A percentile compares a stretch with the other conserved stretches of the same genome.
Conservation (phyloP, 2,797 vertebrate genomes). For the Neomorphus geoffroyi region DNA sequence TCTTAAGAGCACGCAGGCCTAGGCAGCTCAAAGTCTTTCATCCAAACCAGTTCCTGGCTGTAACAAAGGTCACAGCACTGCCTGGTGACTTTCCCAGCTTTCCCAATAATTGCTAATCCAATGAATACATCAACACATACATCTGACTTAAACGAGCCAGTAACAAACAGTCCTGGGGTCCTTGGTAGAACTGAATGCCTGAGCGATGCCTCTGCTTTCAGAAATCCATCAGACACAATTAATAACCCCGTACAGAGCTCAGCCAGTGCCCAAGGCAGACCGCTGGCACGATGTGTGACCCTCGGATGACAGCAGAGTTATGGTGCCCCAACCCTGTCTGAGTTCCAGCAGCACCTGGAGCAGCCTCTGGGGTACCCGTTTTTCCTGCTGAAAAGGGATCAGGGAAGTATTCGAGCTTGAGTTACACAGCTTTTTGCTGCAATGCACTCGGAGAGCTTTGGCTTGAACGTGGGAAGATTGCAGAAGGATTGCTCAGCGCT, state of each 20-base stretch:
- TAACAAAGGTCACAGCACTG: neutral
- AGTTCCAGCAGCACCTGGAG: neutral
- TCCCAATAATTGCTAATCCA: constrained; percentile 12
- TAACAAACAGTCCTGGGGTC: neutral
- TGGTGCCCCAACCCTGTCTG: neutral
- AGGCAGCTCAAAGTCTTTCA: neutral
- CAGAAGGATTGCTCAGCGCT: neutral
- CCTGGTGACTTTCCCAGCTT: constrained; percentile 1
- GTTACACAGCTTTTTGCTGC: neutral
- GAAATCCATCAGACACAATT: fast-evolving
- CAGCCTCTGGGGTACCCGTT: neutral
- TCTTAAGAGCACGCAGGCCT: neutral
- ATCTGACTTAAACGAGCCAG: neutral
- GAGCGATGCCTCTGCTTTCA: neutral
- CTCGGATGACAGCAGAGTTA: neutral
- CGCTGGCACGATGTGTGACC: neutral
- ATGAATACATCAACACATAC: neutral
- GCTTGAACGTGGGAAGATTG: neutral
- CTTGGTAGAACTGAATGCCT: fast-evolving
- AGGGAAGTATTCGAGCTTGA: neutral
- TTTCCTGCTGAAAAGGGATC: neutral
- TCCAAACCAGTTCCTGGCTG: neutral
- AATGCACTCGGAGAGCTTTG: neutral
- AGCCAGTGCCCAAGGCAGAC: neutral
- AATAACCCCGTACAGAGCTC: fast-evolving